Evolutionary conservation across 2,797 vertebrate species (phyloP).

Genomic region (Triplophysa yarkandensis): DNA sequence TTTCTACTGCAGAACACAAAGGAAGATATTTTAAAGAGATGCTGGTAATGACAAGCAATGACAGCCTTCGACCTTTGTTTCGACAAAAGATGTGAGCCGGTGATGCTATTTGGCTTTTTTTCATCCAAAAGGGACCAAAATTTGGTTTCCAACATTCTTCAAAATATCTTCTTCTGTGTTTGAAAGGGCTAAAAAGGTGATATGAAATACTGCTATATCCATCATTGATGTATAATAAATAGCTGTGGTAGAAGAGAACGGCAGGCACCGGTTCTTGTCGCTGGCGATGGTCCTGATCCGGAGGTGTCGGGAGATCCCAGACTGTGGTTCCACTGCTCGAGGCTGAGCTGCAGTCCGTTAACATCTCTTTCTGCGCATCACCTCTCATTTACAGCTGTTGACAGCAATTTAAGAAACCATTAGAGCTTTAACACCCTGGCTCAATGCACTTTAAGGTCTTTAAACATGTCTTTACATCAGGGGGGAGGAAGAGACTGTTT

Average conservation of each 20-base stretch:
- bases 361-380: slow-evolving; percentile 21
- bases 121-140: too few species aligned
- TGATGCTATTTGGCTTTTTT: too few species aligned
- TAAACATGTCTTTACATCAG: not conserved
- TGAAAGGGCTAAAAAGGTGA: too few species aligned
- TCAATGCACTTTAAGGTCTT: slow-evolving; percentile 13
- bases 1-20: too few species aligned
- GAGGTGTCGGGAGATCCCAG: slow-evolving; percentile 2
- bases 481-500: not conserved
- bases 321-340: not conserved
- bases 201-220: too few species aligned
- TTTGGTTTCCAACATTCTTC: too few species aligned
- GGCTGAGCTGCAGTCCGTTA: slow-evolving; percentile 41
- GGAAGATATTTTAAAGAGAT: too few species aligned
- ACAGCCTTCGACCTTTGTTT: too few species aligned
- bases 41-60: too few species aligned
- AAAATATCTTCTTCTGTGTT: too few species aligned
- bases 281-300: not conserved
- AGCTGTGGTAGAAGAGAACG: not conserved
- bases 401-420: slow-evolving; percentile 10
- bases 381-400: slow-evolving; percentile 18
- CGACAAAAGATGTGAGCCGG: too few species aligned
- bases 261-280: not conserved
- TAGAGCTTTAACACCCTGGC: slow-evolving; percentile 21
- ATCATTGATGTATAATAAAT: too few species aligned